Evolutionary conservation across 2,797 vertebrate species (phyloP).

Genomic region (Tenualosa ilisha): DNA sequence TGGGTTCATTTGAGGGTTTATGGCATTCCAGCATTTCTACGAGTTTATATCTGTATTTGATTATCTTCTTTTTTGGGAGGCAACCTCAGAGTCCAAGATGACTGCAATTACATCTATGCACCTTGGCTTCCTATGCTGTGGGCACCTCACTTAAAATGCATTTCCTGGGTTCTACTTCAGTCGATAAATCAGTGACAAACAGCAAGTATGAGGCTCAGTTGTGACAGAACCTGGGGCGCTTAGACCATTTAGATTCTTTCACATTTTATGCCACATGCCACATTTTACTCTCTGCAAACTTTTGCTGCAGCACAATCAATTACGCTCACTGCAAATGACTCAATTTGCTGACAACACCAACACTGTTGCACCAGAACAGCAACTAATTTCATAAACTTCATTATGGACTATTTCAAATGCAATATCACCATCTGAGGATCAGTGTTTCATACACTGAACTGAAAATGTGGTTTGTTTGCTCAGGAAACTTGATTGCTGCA

Average conservation of each 20-base stretch:
- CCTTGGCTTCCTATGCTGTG: not conserved
- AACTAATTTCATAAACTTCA: not conserved
- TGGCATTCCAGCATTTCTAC: not conserved
- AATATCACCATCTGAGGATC: no score
- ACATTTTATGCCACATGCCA: no score
- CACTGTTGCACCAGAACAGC: not conserved
- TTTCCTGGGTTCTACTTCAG: not conserved
- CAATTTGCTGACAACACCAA: not conserved
- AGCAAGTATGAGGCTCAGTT: not conserved
- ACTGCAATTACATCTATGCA: not conserved
- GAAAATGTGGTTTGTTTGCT: not conserved
- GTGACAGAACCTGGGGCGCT: not conserved
- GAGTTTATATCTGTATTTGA: not conserved
- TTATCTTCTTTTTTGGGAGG: not conserved
- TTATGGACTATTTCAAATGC: not conserved
- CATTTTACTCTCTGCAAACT: not conserved
- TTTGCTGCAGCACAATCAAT: not conserved
- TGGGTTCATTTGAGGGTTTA: not conserved
- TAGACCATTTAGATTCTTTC: not conserved
- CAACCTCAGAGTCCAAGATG: not conserved
- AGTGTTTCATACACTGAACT: no score
- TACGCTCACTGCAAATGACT: not conserved
- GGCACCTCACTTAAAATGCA: not conserved
- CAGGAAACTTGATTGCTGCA: not conserved
- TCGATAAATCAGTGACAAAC: not conserved